Conservation (phyloP, 2,113 vertebrate genomes). For the Chunga burmeisteri region DNA sequence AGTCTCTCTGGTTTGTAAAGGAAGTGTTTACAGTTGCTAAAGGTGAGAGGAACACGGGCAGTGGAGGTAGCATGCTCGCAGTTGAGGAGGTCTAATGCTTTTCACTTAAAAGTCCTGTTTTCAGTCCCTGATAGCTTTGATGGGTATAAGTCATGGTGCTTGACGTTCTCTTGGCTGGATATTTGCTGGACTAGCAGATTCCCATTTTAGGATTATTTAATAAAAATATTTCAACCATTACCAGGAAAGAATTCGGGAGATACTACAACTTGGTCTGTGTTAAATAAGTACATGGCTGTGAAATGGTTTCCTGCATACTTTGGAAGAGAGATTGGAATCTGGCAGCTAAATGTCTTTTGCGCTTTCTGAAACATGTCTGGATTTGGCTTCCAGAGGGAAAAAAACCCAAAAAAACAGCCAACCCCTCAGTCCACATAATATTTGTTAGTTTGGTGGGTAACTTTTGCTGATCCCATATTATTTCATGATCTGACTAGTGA, state of each 20-base stretch:
- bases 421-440: neutral
- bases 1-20: neutral
- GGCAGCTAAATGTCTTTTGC: neutral
- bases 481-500: neutral
- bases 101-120: neutral
- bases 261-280: neutral
- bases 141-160: neutral
- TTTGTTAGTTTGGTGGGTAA: neutral
- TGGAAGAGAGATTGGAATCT: neutral
- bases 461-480: neutral
- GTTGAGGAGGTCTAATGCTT: neutral
- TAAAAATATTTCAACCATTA: neutral
- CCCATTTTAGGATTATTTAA: neutral
- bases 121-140: neutral
- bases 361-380: neutral
- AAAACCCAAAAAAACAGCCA: neutral
- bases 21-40: neutral
- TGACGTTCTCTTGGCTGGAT: neutral
- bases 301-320: neutral
- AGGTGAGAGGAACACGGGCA: neutral
- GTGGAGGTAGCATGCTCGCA: rapidly evolving
- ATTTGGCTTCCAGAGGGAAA: neutral
- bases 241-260: neutral
- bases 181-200: neutral
- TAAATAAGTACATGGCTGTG: neutral